These are phyloP conservation scores for Xanthorhoe spadicearia DNA, from an alignment of 2,888 invertebrate genomes.

Conservation along the genomic window DNA sequence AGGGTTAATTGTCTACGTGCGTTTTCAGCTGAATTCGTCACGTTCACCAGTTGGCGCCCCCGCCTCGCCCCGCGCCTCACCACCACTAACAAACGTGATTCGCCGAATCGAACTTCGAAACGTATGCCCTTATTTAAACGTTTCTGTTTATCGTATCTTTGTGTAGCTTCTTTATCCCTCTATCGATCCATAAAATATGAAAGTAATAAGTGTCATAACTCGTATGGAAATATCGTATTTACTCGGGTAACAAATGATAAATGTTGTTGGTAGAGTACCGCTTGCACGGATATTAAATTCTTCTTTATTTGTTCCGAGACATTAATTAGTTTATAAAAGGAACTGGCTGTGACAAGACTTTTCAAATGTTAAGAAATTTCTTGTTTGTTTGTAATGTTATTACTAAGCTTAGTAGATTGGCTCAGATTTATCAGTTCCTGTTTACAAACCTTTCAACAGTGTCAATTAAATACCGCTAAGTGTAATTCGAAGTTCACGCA, in stretches of 20 bases:
- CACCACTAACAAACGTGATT: conserved; percentile 58
- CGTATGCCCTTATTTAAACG: conserved; percentile 41
- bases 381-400: conserved; percentile 16
- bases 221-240: conserved; percentile 50
- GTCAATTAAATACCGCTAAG: not conserved
- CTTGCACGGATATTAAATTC: conserved; percentile 60
- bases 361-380: conserved; percentile 14
- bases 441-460: not conserved
- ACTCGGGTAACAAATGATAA: conserved; percentile 54
- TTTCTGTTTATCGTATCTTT: conserved; percentile 52
- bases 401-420: not conserved
- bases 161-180: conserved; percentile 42
- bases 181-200: conserved; percentile 43
- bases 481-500: no score
- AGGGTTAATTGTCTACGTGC: conserved; percentile 79
- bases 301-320: conserved; percentile 54
- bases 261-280: conserved; percentile 52
- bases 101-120: conserved; percentile 48
- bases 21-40: conserved; percentile 74
- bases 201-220: conserved; percentile 47
- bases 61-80: conserved; percentile 43
- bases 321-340: conserved; percentile 54
- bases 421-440: not conserved
- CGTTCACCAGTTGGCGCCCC: conserved; percentile 60
- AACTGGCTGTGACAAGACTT: conserved; percentile 39